Evolutionary conservation across 35 echinoderm and acorn worm species (phyloP).

Genomic region (Anneissia japonica): DNA sequence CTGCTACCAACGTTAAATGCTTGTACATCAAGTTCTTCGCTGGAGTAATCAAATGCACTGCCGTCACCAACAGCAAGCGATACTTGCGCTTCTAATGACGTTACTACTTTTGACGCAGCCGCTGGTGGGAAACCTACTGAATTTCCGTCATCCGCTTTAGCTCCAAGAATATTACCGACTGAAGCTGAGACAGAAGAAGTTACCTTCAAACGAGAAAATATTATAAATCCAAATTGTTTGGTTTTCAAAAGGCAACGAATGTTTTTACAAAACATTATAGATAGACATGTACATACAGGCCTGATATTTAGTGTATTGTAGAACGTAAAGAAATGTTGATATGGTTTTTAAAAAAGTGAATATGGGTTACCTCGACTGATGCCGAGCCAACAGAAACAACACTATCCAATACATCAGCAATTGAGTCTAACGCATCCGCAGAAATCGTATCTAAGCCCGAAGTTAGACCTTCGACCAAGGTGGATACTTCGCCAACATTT

Average conservation of each 20-base stretch:
- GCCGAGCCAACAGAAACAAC: background rate
- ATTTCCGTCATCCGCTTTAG: background rate
- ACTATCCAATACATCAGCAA: background rate
- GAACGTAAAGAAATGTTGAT: too few relatives aligned
- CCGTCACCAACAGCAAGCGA: background rate
- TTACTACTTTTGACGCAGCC: background rate
- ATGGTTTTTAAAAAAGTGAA: too few relatives aligned
- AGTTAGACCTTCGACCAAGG: background rate
- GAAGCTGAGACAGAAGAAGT: background rate
- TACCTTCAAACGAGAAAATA: background rate
- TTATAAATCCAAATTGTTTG: too few relatives aligned
- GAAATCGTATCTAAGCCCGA: background rate
- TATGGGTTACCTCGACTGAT: background rate
- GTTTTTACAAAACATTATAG: too few relatives aligned
- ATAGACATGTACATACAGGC: too few relatives aligned
- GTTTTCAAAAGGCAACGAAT: too few relatives aligned
- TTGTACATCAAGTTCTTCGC: background rate
- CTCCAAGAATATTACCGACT: background rate
- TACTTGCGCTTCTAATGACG: background rate
- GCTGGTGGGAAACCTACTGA: background rate
- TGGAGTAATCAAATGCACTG: background rate
- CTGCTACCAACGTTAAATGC: background rate
- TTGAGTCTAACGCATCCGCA: background rate
- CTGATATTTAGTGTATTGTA: too few relatives aligned
- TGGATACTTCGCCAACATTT: background rate